Conservation (phyloP, 2,113 vertebrate genomes). For the Galbula dea region DNA sequence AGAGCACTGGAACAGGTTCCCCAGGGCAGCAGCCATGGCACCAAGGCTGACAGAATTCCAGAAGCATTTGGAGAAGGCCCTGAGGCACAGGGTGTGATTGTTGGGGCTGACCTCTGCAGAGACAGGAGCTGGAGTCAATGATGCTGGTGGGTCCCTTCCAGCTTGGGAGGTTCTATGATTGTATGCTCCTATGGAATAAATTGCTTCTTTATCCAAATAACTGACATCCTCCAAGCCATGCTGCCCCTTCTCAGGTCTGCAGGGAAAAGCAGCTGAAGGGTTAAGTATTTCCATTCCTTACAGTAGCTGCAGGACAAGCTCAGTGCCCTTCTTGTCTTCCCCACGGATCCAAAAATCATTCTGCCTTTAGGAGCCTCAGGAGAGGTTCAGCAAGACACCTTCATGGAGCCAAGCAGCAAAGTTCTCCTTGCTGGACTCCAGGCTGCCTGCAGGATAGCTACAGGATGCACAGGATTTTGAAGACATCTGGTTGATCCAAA, state of each 20-base stretch:
- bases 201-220: rapidly evolving
- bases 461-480: background rate
- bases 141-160: too few relatives aligned
- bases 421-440: background rate
- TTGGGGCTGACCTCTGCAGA: too few relatives aligned
- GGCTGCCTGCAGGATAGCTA: background rate
- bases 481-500: background rate
- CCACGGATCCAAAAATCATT: rapidly evolving
- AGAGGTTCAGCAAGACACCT: background rate
- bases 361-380: background rate
- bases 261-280: background rate
- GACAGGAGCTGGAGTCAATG: too few relatives aligned
- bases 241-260: background rate
- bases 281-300: background rate
- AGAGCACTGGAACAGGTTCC: too few relatives aligned
- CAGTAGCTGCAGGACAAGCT: background rate
- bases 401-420: rapidly evolving
- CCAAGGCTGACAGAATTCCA: too few relatives aligned
- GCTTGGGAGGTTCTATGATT: too few relatives aligned
- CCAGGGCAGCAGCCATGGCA: too few relatives aligned
- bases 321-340: background rate
- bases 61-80: too few relatives aligned
- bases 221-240: background rate
- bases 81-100: too few relatives aligned
- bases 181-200: background rate